Percentiles rank a stretch among this genome's conserved stretches.
phyloP scores from a whole-genome alignment of 1,140 invertebrate genomes.

The Metaphire vulgaris region DNA sequence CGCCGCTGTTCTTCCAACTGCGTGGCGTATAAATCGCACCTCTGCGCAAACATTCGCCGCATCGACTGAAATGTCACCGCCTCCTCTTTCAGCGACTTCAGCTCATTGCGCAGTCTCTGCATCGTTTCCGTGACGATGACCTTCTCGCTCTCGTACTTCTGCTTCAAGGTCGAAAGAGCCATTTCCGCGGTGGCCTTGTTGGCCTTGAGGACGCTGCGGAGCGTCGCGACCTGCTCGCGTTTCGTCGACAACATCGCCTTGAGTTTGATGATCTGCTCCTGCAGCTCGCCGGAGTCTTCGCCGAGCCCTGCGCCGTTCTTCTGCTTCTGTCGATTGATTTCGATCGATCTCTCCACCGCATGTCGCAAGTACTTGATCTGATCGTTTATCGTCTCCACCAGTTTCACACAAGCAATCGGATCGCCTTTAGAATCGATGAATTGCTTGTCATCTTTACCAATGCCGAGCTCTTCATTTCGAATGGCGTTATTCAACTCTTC shows the following conservation, averaged over 20 bases:
- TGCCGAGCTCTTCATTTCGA: conserved; percentile 56
- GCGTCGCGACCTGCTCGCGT: conserved; percentile 92
- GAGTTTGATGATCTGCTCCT: conserved; percentile 68
- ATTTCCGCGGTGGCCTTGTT: conserved; percentile 99
- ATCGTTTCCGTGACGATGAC: conserved; percentile 94
- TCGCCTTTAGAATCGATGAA: conserved; percentile 66
- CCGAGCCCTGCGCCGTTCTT: conserved; percentile 29
- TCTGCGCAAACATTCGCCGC: conserved; percentile 96
- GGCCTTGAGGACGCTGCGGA: conserved; percentile 94
- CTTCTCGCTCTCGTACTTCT: conserved; percentile 99
- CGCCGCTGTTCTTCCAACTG: conserved; percentile 83
- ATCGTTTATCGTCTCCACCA: conserved; percentile 76
- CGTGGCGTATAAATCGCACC: conserved; percentile 96
- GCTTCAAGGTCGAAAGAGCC: conserved; percentile 92
- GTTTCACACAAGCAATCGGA: conserved; percentile 56
- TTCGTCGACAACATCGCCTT: conserved; percentile 86
- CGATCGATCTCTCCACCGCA: conserved; percentile 82
- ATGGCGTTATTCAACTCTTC: conserved; percentile 24
- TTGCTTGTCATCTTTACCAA: conserved; percentile 10
- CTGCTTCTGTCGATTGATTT: conserved; percentile 61
- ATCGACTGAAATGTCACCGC: conserved; percentile 98
- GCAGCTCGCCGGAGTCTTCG: conserved; percentile 61
- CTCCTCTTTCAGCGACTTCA: conserved; percentile 90
- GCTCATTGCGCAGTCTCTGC: conserved; percentile 88
- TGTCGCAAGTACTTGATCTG: conserved; percentile 81